phyloP scores from a whole-genome alignment of 2,113 vertebrate species.

The Aphelocoma coerulescens region DNA sequence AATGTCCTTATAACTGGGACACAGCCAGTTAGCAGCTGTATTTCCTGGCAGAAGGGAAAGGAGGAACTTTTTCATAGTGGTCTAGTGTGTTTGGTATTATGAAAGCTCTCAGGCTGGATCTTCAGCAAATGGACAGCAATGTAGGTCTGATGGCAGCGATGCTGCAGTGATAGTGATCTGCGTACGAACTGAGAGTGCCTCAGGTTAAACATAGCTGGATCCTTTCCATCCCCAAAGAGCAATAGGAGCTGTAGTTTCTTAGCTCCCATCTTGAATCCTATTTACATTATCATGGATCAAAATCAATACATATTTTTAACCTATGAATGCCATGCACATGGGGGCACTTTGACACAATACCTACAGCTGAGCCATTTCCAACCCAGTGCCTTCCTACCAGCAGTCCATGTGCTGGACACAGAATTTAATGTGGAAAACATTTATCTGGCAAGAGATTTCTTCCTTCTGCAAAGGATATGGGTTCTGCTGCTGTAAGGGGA shows the following conservation, averaged over 20 bases:
- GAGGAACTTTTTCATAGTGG: background rate
- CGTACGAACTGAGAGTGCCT: background rate
- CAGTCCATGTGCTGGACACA: background rate
- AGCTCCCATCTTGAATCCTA: background rate
- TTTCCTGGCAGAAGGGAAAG: background rate
- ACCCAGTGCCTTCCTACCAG: background rate
- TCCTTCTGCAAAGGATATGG: background rate
- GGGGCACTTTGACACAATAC: background rate
- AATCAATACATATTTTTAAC: background rate
- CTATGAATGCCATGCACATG: background rate
- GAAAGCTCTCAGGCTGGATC: background rate
- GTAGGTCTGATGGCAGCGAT: rapidly evolving
- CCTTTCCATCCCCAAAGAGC: background rate
- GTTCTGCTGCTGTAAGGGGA: background rate
- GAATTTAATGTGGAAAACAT: background rate
- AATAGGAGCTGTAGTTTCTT: background rate
- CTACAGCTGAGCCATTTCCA: background rate
- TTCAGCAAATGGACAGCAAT: background rate
- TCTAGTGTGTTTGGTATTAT: background rate
- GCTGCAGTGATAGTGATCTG: background rate
- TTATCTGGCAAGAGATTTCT: background rate
- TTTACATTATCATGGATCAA: background rate
- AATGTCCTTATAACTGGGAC: background rate
- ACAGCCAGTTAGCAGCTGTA: background rate
- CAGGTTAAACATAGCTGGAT: background rate